Base-by-base conservation (phyloP, 2,888 invertebrate genomes). In the Apamea epomidion region DNA sequence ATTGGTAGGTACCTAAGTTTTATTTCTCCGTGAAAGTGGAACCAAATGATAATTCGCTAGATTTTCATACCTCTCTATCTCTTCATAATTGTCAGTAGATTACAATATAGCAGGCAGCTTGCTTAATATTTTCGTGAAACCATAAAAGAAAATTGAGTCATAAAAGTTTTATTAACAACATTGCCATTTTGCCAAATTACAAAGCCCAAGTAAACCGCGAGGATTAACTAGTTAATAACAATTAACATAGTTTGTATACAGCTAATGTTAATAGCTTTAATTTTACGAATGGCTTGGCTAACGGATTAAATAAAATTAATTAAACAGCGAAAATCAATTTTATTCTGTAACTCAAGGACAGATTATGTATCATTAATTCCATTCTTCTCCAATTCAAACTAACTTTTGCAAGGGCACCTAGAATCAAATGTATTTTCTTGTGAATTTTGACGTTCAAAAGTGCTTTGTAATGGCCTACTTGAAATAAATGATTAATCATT, bases 261-360 rank as follows among this genome's bases (percentile, higher is more conserved):
- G 65, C 16, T 12, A 18, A 64, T n/a, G 8, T 21, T 68, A 77
- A 54, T 77, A 45, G 21, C 29, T 84, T 82, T 83, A 72, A 84
- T 82, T 84, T 69, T 25, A 83, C 64, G 78, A 82, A 78, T 84
- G 71, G 71, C 29, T 54, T 64, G 18, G 45, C 18, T 73, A 69
- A 82, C 62, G 58, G 67, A 76, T 51, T 71, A 48, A 71, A 77
- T 67, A 65, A 65, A 65, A 82, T 65, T 64, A 71, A 80, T 58
- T 60, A 58, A 32, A 37, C 8, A 10, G 2, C 37, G 2, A 72
- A 71, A 64, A 74, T 21, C 51, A 48, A 71, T 25, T 25, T 32
- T 68, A n/a, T 25, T 42, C 5, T 48, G 48, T 72, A 37, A 29
- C 14, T 25, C 29, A 60, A 2, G 48, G 21, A 54, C 21, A 54